These are phyloP conservation scores for Gambusia yucatana DNA, from an alignment of 2,797 vertebrate genomes.

Conservation along the genomic window DNA sequence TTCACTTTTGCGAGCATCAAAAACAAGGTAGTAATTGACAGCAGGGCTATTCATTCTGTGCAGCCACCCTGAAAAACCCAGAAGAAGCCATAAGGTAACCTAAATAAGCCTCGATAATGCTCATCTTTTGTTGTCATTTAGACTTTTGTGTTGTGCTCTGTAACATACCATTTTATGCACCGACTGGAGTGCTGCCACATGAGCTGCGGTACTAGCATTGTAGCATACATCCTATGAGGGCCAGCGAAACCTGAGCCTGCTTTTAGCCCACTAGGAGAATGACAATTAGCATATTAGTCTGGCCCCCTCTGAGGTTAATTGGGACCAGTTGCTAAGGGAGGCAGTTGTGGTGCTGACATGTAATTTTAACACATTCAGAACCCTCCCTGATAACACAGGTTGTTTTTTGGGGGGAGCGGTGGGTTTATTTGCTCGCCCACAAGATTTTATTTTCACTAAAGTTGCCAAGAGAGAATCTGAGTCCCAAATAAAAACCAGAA, in stretches of 20 bases:
- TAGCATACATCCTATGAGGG: slow-evolving; percentile 35
- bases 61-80: slow-evolving; percentile 64
- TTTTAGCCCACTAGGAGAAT: slow-evolving; percentile 51
- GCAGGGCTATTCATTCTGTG: slow-evolving; percentile 46
- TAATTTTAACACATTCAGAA: slow-evolving; percentile 44
- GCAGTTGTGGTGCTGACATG: slow-evolving; percentile 13
- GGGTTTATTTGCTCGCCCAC: slow-evolving; percentile 22
- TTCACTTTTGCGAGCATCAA: slow-evolving; percentile 65
- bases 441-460: slow-evolving; percentile 12
- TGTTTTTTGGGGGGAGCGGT: neutral
- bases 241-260: slow-evolving; percentile 51
- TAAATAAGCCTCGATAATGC: slow-evolving; percentile 19
- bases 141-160: slow-evolving; percentile 47
- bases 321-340: slow-evolving; percentile 47
- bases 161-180: slow-evolving; percentile 51
- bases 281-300: slow-evolving; percentile 64
- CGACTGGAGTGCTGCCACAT: neutral
- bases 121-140: slow-evolving; percentile 48
- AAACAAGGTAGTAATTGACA: slow-evolving; percentile 73
- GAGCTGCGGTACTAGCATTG: slow-evolving; percentile 10
- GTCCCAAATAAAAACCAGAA: slow-evolving; percentile 55
- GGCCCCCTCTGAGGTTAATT: slow-evolving; percentile 60
- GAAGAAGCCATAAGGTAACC: slow-evolving; percentile 64
- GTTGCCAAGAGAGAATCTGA: slow-evolving; percentile 33
- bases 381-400: slow-evolving; percentile 24